Evolutionary conservation across 92 coral and sea anemone species (phyloP).

Genomic region (Parazoanthus atlanticus): DNA sequence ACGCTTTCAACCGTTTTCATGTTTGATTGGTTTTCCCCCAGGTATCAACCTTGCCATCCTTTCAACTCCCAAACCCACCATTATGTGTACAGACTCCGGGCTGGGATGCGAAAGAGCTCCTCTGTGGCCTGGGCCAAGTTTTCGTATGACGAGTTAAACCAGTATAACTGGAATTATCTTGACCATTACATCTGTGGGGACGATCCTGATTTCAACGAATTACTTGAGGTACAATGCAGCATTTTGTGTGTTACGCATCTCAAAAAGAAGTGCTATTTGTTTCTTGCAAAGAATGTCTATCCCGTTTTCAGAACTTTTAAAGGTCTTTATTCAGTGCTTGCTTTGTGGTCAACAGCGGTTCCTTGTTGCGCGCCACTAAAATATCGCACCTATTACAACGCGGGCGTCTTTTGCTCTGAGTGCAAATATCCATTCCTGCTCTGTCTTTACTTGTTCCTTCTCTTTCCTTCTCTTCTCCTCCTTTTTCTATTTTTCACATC

Average conservation of each 20-base stretch:
- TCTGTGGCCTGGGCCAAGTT: slow-evolving; percentile 59
- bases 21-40: not conserved
- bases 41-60: slow-evolving; percentile 88
- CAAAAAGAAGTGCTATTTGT: too few species aligned
- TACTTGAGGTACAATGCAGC: slow-evolving; percentile 74
- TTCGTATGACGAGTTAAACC: slow-evolving; percentile 76
- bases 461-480: not conserved
- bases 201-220: slow-evolving; percentile 67
- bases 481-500: too few species aligned
- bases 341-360: too few species aligned
- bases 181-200: slow-evolving; percentile 93
- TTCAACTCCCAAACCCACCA: slow-evolving; percentile 52
- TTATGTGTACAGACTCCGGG: slow-evolving; percentile 65
- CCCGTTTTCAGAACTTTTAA: too few species aligned
- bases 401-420: too few species aligned
- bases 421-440: too few species aligned
- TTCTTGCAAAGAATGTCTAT: too few species aligned
- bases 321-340: too few species aligned
- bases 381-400: too few species aligned
- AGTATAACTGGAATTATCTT: slow-evolving; percentile 95
- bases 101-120: slow-evolving; percentile 19
- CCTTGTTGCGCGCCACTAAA: too few species aligned
- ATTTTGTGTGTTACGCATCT: not conserved
- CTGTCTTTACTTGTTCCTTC: not conserved
- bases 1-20: not conserved